Conservation (phyloP, 2,113 vertebrate genomes). For the Corythornis madagascariensis region DNA sequence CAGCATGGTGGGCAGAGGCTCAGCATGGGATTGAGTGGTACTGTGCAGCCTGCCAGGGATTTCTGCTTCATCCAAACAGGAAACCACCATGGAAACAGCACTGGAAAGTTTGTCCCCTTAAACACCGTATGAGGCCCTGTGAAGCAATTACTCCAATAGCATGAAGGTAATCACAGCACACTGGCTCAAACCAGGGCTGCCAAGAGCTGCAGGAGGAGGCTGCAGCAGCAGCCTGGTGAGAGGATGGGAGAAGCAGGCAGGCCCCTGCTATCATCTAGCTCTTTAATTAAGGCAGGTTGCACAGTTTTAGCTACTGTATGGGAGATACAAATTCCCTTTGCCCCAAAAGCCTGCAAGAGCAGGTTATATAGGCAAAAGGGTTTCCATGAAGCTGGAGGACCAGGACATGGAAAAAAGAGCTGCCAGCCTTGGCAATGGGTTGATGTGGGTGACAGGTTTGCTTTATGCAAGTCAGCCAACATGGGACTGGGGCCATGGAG, state of each 20-base stretch:
- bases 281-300: neutral
- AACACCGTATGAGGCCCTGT: fast-evolving
- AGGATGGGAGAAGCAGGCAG: neutral
- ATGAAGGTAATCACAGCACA: fast-evolving
- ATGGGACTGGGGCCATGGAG: neutral
- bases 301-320: neutral
- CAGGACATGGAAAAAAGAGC: neutral
- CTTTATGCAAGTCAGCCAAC: neutral
- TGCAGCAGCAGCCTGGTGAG: neutral
- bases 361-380: neutral
- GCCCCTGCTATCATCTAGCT: neutral
- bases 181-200: neutral
- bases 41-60: neutral
- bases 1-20: fast-evolving
- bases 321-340: neutral
- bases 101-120: neutral
- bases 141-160: neutral
- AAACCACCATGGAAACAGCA: neutral
- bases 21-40: neutral
- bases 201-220: neutral
- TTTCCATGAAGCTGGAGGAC: neutral
- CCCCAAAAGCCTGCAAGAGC: neutral
- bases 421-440: fast-evolving
- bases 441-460: neutral
- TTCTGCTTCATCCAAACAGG: neutral